phyloP scores from a whole-genome alignment of 2,113 vertebrate genomes.

The Machaerirhynchus nigripectus region DNA sequence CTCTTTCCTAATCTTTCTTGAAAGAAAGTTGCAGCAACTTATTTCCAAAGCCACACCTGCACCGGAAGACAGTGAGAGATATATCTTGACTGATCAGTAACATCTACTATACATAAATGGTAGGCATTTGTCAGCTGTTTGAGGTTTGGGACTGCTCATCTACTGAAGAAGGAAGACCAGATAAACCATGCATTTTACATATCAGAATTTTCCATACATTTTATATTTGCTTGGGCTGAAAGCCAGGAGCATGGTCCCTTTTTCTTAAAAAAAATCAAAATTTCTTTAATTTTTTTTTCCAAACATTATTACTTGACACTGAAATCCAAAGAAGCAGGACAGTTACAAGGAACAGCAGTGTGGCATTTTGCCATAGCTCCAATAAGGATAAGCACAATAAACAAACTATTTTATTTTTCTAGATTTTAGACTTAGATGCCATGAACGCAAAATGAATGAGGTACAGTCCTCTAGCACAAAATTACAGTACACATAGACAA shows the following conservation, averaged over 20 bases:
- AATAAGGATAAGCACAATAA: neutral
- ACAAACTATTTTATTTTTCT: neutral
- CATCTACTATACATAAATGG: neutral
- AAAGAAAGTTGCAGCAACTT: neutral
- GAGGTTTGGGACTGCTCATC: neutral
- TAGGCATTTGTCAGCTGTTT: neutral
- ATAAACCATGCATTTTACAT: neutral
- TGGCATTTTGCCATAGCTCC: neutral
- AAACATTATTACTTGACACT: neutral
- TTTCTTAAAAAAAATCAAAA: neutral
- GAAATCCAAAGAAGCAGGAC: neutral
- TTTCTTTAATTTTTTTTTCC: neutral
- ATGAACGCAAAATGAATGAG: neutral
- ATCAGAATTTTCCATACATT: neutral
- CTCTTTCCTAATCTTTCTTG: neutral
- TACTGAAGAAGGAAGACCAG: neutral
- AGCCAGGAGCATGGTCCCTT: neutral
- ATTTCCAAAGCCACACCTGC: neutral
- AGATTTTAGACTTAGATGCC: neutral
- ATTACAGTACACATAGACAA: fast-evolving
- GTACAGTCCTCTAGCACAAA: neutral
- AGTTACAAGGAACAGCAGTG: neutral
- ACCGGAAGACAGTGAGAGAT: neutral
- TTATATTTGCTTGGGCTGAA: neutral
- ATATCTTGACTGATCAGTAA: neutral